Evolutionary conservation across 2,888 invertebrate species (phyloP), one percentile per base, ranked within the genome.

Genomic region (Drosophila stalkeri): DNA sequence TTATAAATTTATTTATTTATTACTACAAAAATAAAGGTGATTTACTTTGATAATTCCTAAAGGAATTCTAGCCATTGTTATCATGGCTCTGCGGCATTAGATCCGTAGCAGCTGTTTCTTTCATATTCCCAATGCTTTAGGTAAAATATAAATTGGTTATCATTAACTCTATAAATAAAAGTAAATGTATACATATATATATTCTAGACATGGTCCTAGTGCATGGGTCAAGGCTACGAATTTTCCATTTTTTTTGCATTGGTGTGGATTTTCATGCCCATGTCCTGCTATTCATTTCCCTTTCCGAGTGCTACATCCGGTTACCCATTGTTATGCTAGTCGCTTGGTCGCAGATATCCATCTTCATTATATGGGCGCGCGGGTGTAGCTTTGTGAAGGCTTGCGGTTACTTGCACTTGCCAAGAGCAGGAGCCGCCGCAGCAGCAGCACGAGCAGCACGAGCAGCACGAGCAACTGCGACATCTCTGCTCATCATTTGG

Each of bases 251-350:
- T 67, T 55, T 64, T 64, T 67, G 64, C 43, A 63, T 63, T 69
- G 54, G 52, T 70, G 75, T 70, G 54, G 57, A 59, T 71, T 60
- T 62, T 44, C 62, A 67, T 71, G 80, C 75, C 77, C 66, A 65
- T 81, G 61, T 76, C 73, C 76, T 90, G 86, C 85, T 77, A 82
- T 81, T 91, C 83, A 90, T 88, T 90, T 91, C 91, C 89, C 77
- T 72, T 85, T 88, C 86, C 91, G 91, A 86, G 89, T 90, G 75
- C 80, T 76, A 77, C 82, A 82, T 89, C 84, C 89, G 81, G 67
- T 74, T 46, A 68, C 64, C 72, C 82, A 87, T 87, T 83, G 82
- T 82, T 84, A 73, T 84, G 78, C 75, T 64, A 74, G 81, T 73
- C 70, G 70, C 67, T 80, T 67, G 81, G 66, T 62, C 71, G 66